Conservation (phyloP, 2,113 vertebrate genomes). For the Bubo scandiacus region DNA sequence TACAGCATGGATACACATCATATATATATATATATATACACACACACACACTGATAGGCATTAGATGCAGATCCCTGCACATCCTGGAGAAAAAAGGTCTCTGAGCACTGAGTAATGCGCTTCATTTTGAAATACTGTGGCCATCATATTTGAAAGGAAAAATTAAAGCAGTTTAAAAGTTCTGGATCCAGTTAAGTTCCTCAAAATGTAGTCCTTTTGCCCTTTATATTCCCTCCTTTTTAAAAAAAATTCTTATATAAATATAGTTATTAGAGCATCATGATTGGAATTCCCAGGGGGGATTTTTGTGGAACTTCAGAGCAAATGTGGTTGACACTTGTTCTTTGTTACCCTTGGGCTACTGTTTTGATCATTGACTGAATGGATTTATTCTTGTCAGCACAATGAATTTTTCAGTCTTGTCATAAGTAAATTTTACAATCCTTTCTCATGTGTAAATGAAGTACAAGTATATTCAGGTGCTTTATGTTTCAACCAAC, state of each 20-base stretch:
- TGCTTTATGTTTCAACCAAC: not conserved
- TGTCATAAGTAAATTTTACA: conserved; percentile 37
- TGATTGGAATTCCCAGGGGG: conserved; percentile 53
- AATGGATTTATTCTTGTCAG: conserved; percentile 66
- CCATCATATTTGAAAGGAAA: not conserved
- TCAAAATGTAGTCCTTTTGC: not conserved
- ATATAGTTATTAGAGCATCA: conserved; percentile 57
- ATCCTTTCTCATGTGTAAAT: conserved; percentile 24
- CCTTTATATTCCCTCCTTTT: not conserved
- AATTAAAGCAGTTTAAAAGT: not conserved
- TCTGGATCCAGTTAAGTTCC: not conserved
- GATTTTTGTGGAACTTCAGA: conserved; percentile 60
- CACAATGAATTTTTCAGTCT: conserved; percentile 54
- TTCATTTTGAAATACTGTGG: not conserved
- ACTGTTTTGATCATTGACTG: conserved; percentile 70
- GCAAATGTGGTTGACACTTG: conserved; percentile 72
- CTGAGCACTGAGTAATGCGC: not conserved
- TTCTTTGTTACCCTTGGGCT: conserved; percentile 74
- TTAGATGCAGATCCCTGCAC: not conserved
- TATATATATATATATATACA: fast-evolving
- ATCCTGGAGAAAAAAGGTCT: not conserved
- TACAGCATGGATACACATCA: fast-evolving
- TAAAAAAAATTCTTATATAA: not conserved
- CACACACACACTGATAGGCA: no score
- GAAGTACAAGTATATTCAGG: not conserved